These are phyloP conservation scores for Dendropsophus ebraccatus DNA, from an alignment of 2,113 vertebrate species.

Conservation along the genomic window DNA sequence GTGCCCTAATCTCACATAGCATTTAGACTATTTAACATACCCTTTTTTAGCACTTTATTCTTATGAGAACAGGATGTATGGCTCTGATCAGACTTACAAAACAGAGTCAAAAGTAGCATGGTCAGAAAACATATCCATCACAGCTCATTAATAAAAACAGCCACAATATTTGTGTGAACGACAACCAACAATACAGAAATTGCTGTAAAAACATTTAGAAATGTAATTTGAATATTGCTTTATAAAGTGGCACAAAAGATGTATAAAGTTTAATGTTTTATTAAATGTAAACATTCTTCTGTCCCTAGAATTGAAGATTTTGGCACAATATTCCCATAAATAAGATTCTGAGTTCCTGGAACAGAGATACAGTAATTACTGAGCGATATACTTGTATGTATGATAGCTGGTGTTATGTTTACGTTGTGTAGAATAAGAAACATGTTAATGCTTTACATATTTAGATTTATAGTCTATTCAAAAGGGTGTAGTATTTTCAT, in stretches of 20 bases:
- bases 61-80: no score
- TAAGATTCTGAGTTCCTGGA: background rate
- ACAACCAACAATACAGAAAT: background rate
- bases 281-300: background rate
- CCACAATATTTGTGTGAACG: no score
- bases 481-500: background rate
- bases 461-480: background rate
- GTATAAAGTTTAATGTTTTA: no score
- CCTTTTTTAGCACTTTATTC: no score
- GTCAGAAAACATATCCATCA: no score
- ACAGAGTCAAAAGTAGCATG: no score
- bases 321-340: background rate
- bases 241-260: no score
- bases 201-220: no score
- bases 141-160: no score
- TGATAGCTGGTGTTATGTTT: background rate
- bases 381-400: background rate
- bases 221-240: no score
- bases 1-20: background rate
- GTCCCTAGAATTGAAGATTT: background rate
- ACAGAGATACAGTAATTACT: background rate
- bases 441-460: background rate
- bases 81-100: no score
- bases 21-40: background rate
- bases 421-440: background rate